Conservation (phyloP, 2,888 invertebrate species). For the Eupithecia dodoneata region DNA sequence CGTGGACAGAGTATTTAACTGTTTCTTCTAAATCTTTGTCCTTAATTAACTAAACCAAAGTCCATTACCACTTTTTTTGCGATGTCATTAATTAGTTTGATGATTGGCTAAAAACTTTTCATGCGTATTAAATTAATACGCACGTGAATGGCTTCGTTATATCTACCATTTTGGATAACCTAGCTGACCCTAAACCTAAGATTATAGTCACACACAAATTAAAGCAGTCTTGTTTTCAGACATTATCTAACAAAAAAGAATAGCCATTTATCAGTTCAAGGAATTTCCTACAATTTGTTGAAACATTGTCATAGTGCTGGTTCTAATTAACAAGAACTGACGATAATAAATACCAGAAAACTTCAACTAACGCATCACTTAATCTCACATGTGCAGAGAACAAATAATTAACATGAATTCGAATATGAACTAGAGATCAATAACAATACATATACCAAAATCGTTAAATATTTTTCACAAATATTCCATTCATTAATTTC, state of each 20-base stretch:
- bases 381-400: no score
- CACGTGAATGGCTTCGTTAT: background rate
- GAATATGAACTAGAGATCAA: no score
- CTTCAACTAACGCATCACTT: no score
- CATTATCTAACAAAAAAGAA: background rate
- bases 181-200: background rate
- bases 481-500: no score
- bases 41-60: background rate
- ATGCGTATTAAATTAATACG: background rate
- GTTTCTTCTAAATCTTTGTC: background rate
- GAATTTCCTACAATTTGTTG: background rate
- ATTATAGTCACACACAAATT: background rate
- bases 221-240: background rate
- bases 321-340: no score
- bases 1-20: no score
- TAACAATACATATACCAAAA: no score
- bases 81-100: background rate
- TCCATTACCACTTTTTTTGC: background rate
- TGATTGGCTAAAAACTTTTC: background rate
- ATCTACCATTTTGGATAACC: background rate
- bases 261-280: conserved; percentile 1
- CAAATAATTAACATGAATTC: no score
- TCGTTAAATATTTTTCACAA: no score
- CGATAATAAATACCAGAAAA: no score
- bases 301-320: background rate